Evolutionary conservation across 2,113 vertebrate species (phyloP), one percentile per base, ranked within the genome.

Genomic region (Cygnus atratus): DNA sequence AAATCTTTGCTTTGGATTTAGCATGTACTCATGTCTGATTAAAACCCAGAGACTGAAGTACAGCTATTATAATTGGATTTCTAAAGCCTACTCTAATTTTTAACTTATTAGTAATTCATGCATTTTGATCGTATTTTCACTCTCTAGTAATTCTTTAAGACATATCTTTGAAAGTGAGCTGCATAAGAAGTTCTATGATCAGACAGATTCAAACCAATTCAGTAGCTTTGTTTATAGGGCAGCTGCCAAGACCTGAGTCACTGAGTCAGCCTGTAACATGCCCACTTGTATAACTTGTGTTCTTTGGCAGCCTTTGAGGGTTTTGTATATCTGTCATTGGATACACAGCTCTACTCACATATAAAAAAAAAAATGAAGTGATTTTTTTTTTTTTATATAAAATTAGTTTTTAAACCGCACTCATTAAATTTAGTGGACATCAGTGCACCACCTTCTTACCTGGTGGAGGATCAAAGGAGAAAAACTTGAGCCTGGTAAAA

Each of bases 161-260:
- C 5, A 15, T 13, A 22, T 29, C 25, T 77, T 92, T 89, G 9
- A 46, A 72, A 93, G 59, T n/a, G 31, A 96, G 26, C 52, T 81
- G 39, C 84, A 66, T 57, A 78, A 87, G 87, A 83, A 52, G 11
- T 31, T 57, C 37, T 11, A 5, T 68, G 84, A 84, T 65, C 31
- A 87, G 78, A 63, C 75, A 91, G 50, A 79, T 79, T 67, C 72
- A 68, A 78, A 85, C 50, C 72, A 81, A 92, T 71, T 92, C 83
- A 92, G 95, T 96, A 97, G 95, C 87, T 97, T 90, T 96, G 65
- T 95, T 97, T 96, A 96, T 5, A 29, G 15, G 43, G 59, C 57
- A 57, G 54, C 43, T 94, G 96, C 92, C 96, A 98, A 95, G 26
- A 31, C 16, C 1, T 97, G 97, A 98, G 75, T 97, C 97, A 97